Evolutionary conservation across 2,888 invertebrate species (phyloP), one percentile per base, ranked within the genome.

Genomic region (Onchidella celtica): DNA sequence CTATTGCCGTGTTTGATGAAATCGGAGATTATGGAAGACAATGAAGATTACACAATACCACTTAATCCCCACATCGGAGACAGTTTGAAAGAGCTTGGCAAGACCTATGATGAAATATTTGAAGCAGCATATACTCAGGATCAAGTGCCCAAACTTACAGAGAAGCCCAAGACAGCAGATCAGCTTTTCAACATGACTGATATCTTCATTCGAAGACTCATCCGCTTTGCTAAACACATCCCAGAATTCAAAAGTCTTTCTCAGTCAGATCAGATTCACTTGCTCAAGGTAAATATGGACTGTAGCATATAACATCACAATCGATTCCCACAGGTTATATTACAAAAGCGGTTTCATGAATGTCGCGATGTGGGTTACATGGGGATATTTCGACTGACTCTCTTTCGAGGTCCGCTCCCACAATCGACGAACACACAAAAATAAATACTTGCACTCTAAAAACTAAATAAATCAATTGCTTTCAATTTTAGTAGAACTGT

Each of bases 171-270:
- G 47, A 86, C 85, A 69, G 86, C 90, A 6, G 88, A 87, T 85
- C 90, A 90, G 72, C 86, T 91, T 27, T 90, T 90, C 83, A 91
- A 90, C 84, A 88, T 91, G 88, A 91, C 91, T 29, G 90, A 91
- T 75, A 87, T 89, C 76, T 92, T 91, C 79, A 97, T 99, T 87
- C 94, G 98, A 82, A 95, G 98, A 77, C 92, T 95, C 27, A 95
- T 95, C 77, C 94, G 94, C 87, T 95, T 95, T 94, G 94, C 94
- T 11, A 95, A 95, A 88, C 93, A 93, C 87, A 93, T 95, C 79
- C 93, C 92, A 90, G 97, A 97, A 0, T 99, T 99, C 93, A 97
- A 97, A 93, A 96, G 96, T 90, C 96, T 99, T 95, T 97, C 97
- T 91, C 97, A 98, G 90, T 97, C 97, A 89, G 99, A 99, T 93